These are phyloP conservation scores for Anoplopoma fimbria DNA, from an alignment of 2,113 vertebrate genomes.

Conservation along the genomic window DNA sequence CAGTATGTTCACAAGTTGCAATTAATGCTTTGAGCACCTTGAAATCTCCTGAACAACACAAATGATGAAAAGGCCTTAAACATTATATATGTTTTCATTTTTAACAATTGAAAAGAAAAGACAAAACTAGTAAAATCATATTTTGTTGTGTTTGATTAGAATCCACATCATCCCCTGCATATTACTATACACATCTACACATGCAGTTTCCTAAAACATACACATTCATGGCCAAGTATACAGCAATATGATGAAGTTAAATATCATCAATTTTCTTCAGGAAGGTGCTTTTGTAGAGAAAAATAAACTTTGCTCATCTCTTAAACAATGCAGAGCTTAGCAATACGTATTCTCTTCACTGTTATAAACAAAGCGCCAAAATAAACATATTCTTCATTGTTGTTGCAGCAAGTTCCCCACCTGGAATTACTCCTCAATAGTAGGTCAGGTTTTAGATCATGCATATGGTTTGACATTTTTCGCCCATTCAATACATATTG, in stretches of 20 bases:
- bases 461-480: background rate
- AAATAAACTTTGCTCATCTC: slow-evolving; percentile 17
- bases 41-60: slow-evolving; percentile 30
- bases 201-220: slow-evolving; percentile 43
- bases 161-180: background rate
- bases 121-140: background rate
- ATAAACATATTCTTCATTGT: background rate
- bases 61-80: slow-evolving; percentile 43
- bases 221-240: slow-evolving; percentile 36
- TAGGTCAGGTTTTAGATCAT: background rate
- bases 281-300: slow-evolving; percentile 36
- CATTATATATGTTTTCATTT: background rate
- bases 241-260: slow-evolving; percentile 5
- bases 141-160: background rate
- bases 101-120: background rate
- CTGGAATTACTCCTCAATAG: background rate
- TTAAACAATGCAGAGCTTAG: background rate
- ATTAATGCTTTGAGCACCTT: slow-evolving; percentile 20
- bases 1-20: slow-evolving; percentile 33
- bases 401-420: background rate
- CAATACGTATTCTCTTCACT: background rate
- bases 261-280: background rate
- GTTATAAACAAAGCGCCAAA: slow-evolving; percentile 19
- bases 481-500: background rate
- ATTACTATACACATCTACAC: slow-evolving; percentile 19